A percentile compares a stretch with the other conserved stretches of the same genome.
These are phyloP conservation scores for Sesamia inferens DNA, from an alignment of 2,888 invertebrate species.

Conservation along the genomic window DNA sequence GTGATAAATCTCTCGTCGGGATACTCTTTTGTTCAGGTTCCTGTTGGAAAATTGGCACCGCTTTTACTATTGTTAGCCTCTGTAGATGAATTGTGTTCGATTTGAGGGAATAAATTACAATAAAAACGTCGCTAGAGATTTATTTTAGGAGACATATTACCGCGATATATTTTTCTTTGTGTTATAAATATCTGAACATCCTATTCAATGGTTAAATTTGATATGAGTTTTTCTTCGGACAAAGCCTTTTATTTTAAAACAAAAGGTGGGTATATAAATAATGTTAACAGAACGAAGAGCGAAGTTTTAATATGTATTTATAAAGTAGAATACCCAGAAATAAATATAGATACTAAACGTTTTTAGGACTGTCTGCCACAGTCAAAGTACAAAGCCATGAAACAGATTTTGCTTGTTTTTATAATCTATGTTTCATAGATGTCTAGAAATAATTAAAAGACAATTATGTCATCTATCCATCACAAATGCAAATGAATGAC, in stretches of 20 bases:
- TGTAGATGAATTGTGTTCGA: constrained; percentile 66
- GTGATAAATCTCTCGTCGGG: constrained; percentile 73
- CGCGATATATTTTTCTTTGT: constrained; percentile 53
- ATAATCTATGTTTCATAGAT: neutral
- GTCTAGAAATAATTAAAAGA: neutral
- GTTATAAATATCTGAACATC: constrained; percentile 24
- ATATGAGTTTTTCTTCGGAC: constrained; percentile 9
- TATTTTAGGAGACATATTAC: constrained; percentile 47
- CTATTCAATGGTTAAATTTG: constrained; percentile 9
- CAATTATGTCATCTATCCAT: neutral
- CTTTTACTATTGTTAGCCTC: constrained; percentile 69
- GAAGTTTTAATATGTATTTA: neutral
- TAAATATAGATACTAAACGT: constrained; percentile 54
- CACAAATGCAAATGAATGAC: neutral
- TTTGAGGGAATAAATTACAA: constrained; percentile 62
- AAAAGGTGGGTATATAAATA: neutral
- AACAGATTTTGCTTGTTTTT: constrained; percentile 2
- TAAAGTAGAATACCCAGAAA: constrained; percentile 35
- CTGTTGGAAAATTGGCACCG: constrained; percentile 70
- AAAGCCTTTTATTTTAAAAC: neutral
- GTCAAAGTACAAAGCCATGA: neutral
- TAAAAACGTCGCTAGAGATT: constrained; percentile 53
- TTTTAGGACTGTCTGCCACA: constrained; percentile 38
- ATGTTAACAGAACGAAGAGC: neutral
- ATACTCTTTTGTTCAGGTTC: constrained; percentile 68